Evolutionary conservation across 2,888 invertebrate genomes (phyloP).

Genomic region (Boloria euphrosyne): DNA sequence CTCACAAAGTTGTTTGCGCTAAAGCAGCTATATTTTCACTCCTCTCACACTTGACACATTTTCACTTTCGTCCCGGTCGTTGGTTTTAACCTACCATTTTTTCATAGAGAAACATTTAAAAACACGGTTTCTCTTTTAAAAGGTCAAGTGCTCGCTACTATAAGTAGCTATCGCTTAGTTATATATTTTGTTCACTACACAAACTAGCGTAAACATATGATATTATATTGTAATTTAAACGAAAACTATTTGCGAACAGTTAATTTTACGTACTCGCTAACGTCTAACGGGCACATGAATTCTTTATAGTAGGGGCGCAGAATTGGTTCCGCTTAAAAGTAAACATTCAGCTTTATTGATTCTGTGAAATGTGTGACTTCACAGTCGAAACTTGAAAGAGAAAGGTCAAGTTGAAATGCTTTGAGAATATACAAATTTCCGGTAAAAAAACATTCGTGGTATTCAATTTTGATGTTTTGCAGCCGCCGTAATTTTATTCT

Average conservation of each 20-base stretch:
- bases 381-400: conserved; percentile 18
- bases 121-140: conserved; percentile 46
- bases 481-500: conserved; percentile 13
- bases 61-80: conserved; percentile 62
- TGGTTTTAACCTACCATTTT: conserved; percentile 45
- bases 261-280: conserved; percentile 4
- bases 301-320: conserved; percentile 24
- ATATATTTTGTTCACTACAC: conserved; percentile 9
- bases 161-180: conserved; percentile 6
- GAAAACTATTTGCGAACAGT: neutral
- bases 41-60: conserved; percentile 69
- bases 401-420: conserved; percentile 29
- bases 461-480: conserved; percentile 4
- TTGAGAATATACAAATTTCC: conserved; percentile 21
- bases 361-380: conserved; percentile 11
- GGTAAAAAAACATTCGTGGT: conserved; percentile 10
- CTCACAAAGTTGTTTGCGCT: conserved; percentile 22
- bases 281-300: neutral
- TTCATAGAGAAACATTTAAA: conserved; percentile 47
- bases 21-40: conserved; percentile 40
- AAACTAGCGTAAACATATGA: neutral
- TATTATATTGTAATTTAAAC: too few species aligned
- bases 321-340: conserved; percentile 33
- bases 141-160: conserved; percentile 44
- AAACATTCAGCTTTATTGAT: conserved; percentile 32